Conservation (phyloP, 1,140 invertebrate genomes). For the Cyclargus thomasi region DNA sequence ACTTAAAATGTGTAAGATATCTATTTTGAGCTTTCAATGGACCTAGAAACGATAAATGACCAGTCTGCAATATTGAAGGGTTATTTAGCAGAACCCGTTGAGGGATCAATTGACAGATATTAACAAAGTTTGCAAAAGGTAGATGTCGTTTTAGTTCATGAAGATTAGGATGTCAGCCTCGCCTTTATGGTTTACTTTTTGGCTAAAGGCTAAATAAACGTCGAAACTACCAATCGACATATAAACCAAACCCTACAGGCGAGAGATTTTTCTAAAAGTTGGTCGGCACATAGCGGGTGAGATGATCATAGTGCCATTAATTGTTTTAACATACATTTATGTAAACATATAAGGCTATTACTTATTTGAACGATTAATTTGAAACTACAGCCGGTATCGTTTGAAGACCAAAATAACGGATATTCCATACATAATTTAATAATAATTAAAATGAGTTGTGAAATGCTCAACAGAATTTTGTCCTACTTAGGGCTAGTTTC, state of each 20-base stretch:
- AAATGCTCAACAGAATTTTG: not conserved
- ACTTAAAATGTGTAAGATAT: too few species aligned
- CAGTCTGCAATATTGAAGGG: too few species aligned
- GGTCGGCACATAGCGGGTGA: not conserved
- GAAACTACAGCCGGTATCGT: not conserved
- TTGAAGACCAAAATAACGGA: constrained; percentile 3
- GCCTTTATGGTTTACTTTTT: too few species aligned
- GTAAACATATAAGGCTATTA: not conserved
- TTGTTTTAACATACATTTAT: constrained; percentile 4
- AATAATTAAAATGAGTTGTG: not conserved
- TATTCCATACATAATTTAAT: not conserved
- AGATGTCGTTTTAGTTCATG: too few species aligned
- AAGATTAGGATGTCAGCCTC: too few species aligned
- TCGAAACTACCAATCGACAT: too few species aligned
- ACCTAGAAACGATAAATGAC: too few species aligned
- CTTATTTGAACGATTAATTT: constrained; percentile 1
- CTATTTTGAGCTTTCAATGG: too few species aligned
- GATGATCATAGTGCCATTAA: not conserved
- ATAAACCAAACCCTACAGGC: not conserved
- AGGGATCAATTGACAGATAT: too few species aligned
- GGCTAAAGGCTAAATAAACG: too few species aligned
- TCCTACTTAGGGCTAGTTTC: not conserved
- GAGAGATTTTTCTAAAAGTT: not conserved
- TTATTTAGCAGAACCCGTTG: too few species aligned
- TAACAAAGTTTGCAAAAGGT: too few species aligned